Conservation (phyloP, 2,113 vertebrate genomes). For the Motacilla tschutschensis region DNA sequence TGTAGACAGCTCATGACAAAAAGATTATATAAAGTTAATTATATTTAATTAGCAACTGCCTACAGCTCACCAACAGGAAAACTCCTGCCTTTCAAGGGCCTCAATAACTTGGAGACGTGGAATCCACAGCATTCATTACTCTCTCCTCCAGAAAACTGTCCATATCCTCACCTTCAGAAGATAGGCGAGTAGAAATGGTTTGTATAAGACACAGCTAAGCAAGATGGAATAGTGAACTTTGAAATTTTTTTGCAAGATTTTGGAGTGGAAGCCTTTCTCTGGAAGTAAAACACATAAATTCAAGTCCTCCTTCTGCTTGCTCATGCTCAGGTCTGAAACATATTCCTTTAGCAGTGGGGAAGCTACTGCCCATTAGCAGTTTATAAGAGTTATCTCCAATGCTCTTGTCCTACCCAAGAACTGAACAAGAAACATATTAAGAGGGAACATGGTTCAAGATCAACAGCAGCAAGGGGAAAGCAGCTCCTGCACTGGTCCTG, state of each 20-base stretch:
- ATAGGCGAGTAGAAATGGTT: background rate
- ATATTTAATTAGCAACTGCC: slow-evolving; percentile 1
- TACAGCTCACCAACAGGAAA: background rate
- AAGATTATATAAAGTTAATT: background rate
- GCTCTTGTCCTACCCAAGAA: background rate
- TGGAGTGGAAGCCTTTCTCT: background rate
- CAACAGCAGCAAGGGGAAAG: background rate
- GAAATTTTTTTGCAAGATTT: background rate
- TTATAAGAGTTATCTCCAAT: background rate
- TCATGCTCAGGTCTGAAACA: background rate
- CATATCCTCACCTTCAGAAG: background rate
- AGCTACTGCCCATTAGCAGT: background rate
- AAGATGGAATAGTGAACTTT: background rate
- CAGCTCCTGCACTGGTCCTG: background rate
- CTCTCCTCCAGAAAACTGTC: slow-evolving; percentile 18
- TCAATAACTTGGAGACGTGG: background rate
- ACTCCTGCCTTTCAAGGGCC: background rate
- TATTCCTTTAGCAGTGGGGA: background rate
- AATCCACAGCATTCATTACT: background rate
- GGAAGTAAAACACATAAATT: background rate
- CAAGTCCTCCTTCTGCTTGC: background rate
- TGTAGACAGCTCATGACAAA: background rate
- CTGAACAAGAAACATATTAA: background rate
- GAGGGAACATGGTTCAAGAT: background rate
- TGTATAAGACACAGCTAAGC: background rate